Evolutionary conservation across 1,140 invertebrate genomes (phyloP), one percentile per base, ranked within the genome.

Genomic region (Drosophila lini): DNA sequence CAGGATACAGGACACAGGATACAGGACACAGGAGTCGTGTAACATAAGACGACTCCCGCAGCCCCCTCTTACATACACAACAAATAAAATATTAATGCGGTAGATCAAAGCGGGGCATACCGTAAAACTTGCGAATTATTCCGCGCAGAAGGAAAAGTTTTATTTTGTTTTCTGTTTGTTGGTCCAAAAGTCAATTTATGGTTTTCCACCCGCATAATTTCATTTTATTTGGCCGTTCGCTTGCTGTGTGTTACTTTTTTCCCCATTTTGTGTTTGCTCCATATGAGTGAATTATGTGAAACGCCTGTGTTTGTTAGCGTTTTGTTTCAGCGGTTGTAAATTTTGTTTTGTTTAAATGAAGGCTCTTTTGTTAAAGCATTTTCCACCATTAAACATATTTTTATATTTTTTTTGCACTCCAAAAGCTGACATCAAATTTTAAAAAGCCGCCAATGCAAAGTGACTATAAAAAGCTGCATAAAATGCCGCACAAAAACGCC

Each of bases 151-250:
- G 34, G 48, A 71, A 60, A 85, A 85, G 38, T 80, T 84, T 79
- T 42, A 42, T 75, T 75, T 69, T 74, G 65, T 62, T 76, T 61
- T 80, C 41, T 65, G 56, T 75, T 74, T 65, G 62, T 74, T 80
- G 67, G 42, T 40, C 73, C 45, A 69, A 78, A 86, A 86, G 76
- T 82, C 70, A 88, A 88, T 88, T 88, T 89, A 88, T 89, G 83
- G 83, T 70, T 81, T 86, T 74, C 55, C 61, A 42, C 75, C 79
- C 75, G 83, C 83, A 82, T 88, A 86, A 88, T 86, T 88, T 88
- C 56, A 82, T 88, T 86, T 82, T 47, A 63, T 83, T 86, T 57
- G 60, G 52, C 76, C 15, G 65, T 16, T 63, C 19, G 65, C 34
- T 15, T 4, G 32, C 34, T 38, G 52, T 55, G 8, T 44, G 28